Base-by-base conservation (phyloP, 2,113 vertebrate species). In the Furnarius figulus region DNA sequence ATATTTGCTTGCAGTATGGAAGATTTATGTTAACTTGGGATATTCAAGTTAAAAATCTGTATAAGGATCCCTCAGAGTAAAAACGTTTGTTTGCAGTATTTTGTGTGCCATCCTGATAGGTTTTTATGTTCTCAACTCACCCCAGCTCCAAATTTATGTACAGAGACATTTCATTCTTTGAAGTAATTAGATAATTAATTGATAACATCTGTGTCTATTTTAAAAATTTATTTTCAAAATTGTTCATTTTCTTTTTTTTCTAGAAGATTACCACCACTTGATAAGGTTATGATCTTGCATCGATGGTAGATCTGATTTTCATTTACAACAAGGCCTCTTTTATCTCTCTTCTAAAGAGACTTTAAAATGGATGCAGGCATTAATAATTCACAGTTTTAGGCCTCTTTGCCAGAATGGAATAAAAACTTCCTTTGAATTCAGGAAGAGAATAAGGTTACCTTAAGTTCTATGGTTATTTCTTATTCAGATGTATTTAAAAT, bases 311-410 rank as follows among this genome's bases (percentile, higher is more conserved):
- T 50, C 47, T 95, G 86, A 90, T 88, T 77, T 55, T 85, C 35
- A 88, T 86, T 94, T 94, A 63, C 35, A 85, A 49, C 30, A 70
- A 80, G 35, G 4, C 6, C 7, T 87, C 58, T 90, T 93, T 93
- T 80, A 73, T 93, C 63, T 83, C 30, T 63, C 87, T 89, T 93
- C 42, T 90, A 84, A 79, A 90, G 67, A 85, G 55, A 80, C 44
- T 87, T 87, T 76, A 76, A 87, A 93, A 91, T 83, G 63, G 62
- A 77, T 70, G 27, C 35, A 63, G 23, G 6, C 46, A 74, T 94
- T 90, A 95, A 95, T 95, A 93, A 92, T 80, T 94, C 46, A 93
- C 7, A 0, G 46, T 88, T 93, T 94, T 85, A 90, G 72, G 24
- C 71, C 25, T 95, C 53, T 73, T 94, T 91, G 22, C 68, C 49